Base-by-base conservation (phyloP, 2,888 invertebrate genomes). In the Polydrusus pterygomalis region DNA sequence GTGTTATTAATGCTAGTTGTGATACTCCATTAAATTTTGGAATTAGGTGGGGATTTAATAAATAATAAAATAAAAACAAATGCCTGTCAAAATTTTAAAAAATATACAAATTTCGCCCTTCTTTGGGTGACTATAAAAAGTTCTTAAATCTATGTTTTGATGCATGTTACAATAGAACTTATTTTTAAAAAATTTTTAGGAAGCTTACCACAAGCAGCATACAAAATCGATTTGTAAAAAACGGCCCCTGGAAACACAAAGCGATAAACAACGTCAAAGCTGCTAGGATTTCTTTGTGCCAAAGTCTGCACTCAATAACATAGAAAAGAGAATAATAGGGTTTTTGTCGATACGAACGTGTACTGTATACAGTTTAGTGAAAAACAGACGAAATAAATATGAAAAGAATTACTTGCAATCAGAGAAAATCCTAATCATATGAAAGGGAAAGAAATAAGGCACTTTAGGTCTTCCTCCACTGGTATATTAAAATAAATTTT, bases 171-270 rank as follows among this genome's bases (percentile, higher is more conserved):
- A 25, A 25, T 25, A 34, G 6, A n/a, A 13, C 43, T 10, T 13
- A 7, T n/a, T n/a, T 64, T 30, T 34, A 45, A 20, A 45, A 2
- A 11, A 67, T 67, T 49, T 73, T 58, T 65, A 30, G 58, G 65
- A 67, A 47, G 58, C 60, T 67, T 25, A 58, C 73, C 47, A 56
- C 38, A 54, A 45, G 30, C 56, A 40, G 47, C 64, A 49, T 67
- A 47, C 60, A 67, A 73, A 73, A 73, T 73, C 67, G 67, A 65
- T 73, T 73, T 45, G 34, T 34, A 38, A 73, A 73, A 72, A 64
- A 49, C 60, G 45, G 63, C 58, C 56, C 65, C 45, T 65, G 72
- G 34, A 65, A 72, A 72, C 54, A 65, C 72, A 60, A 38, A 49
- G 49, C 54, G 54, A 51, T 20, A 54, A 64, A 64, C 64, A 64